Base-by-base conservation (phyloP, 23 tunicate genomes). In the Clavelina lepadiformis region DNA sequence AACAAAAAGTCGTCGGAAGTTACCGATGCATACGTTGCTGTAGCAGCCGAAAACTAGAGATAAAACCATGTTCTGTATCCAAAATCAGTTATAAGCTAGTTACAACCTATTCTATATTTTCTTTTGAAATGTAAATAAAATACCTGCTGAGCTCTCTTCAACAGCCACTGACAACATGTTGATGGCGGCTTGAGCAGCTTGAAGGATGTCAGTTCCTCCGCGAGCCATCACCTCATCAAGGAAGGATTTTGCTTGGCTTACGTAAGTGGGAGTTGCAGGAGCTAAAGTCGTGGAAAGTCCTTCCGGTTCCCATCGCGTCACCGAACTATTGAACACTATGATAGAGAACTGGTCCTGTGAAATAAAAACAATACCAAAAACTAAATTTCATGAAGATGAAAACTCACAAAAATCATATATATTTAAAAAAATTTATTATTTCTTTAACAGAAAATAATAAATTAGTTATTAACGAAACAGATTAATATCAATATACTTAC, bases 261-360 rank as follows among this genome's bases (percentile, higher is more conserved):
- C 59, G 71, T 69, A 33, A n/a, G 56, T 45, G 0, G 85, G 5
- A 13, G 62, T 69, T n/a, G 70, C 85, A 2, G 62, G 34, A 0
- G 52, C 85, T 34, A 79, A 51, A 1, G 35, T 32, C 1, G 36
- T 21, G 2, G 24, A 15, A 21, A 35, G 13, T 8, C 69, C 77
- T 5, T n/a, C 34, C 19, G 85, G 70, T 19, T 46, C 28, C 77
- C 76, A 69, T 8, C 61, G 35, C 44, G 47, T 28, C 6, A 61
- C 77, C 33, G 65, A 31, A 18, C 67, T 36, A 46, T 79, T 79
- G 62, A 60, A 79, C 35, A 51, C 58, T 3, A 72, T 28, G 35
- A 79, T 69, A 7, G 76, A 30, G 61, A 79, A 79, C 22, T 46
- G 31, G 70, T 79, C 85, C 85, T 79, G 60, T 20, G 8, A 75